phyloP scores from a whole-genome alignment of 2,797 vertebrate species.

The Hyperoplus immaculatus region DNA sequence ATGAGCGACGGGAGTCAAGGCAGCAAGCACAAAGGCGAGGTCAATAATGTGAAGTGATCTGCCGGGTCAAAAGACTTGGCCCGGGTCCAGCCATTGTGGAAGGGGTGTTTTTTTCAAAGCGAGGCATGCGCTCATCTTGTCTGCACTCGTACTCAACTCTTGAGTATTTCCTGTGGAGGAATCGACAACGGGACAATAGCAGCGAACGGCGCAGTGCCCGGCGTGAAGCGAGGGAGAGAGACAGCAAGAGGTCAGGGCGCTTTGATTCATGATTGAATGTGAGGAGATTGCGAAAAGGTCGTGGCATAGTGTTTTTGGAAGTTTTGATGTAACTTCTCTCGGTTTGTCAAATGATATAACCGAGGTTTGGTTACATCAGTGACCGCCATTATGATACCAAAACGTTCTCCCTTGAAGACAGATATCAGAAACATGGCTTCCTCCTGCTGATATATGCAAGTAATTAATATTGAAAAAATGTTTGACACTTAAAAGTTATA shows the following conservation, averaged over 20 bases:
- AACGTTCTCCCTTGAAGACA: neutral
- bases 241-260: neutral
- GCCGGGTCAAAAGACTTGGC: slow-evolving; percentile 60
- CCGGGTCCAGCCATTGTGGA: slow-evolving; percentile 72
- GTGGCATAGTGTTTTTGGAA: slow-evolving; percentile 8
- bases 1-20: slow-evolving; percentile 50
- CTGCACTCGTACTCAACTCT: slow-evolving; percentile 64
- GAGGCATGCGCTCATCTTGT: slow-evolving; percentile 59
- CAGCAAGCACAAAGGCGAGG: slow-evolving; percentile 61
- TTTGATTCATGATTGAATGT: neutral
- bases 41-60: slow-evolving; percentile 72
- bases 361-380: neutral
- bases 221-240: neutral
- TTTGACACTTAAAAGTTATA: too few relatives aligned
- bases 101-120: slow-evolving; percentile 44
- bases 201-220: slow-evolving; percentile 45
- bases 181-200: slow-evolving; percentile 81
- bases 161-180: slow-evolving; percentile 78
- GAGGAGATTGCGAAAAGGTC: slow-evolving; percentile 8
- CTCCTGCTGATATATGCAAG: too few relatives aligned
- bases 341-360: neutral
- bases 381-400: neutral
- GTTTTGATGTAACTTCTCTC: too few relatives aligned
- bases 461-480: too few relatives aligned
- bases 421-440: neutral